Conservation (phyloP, 2,113 vertebrate genomes). For the Pipra filicauda region DNA sequence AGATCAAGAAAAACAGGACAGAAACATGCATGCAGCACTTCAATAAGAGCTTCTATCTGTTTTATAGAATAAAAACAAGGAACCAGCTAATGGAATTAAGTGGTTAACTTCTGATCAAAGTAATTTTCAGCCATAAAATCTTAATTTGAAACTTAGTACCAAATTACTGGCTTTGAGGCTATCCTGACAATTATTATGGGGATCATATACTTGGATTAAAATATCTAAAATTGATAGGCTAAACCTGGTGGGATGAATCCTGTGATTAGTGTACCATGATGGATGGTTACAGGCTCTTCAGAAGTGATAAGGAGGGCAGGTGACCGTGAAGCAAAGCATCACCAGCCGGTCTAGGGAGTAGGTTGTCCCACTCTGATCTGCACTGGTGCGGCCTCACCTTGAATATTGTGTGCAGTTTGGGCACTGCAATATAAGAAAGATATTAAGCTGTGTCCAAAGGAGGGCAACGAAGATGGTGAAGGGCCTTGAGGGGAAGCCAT, state of each 20-base stretch:
- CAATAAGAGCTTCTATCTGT: neutral
- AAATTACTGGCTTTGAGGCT: neutral
- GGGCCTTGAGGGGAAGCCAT: rapidly evolving
- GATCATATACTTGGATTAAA: neutral
- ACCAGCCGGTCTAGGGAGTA: rapidly evolving
- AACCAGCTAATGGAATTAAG: neutral
- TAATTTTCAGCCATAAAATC: neutral
- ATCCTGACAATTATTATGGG: neutral
- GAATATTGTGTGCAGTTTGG: rapidly evolving
- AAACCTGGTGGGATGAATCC: neutral
- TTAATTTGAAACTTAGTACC: neutral
- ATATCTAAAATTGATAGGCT: neutral
- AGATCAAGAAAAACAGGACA: neutral
- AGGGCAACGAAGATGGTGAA: neutral
- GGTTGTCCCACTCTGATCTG: neutral
- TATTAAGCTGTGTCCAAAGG: neutral
- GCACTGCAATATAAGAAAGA: rapidly evolving
- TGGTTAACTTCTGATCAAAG: neutral
- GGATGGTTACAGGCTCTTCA: neutral
- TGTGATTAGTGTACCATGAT: neutral
- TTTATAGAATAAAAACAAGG: neutral
- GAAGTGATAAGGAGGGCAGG: neutral
- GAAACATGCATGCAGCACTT: neutral
- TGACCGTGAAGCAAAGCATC: neutral
- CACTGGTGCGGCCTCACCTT: rapidly evolving